phyloP scores from a whole-genome alignment of 1,140 invertebrate genomes.

The Platyscapa corneri region DNA sequence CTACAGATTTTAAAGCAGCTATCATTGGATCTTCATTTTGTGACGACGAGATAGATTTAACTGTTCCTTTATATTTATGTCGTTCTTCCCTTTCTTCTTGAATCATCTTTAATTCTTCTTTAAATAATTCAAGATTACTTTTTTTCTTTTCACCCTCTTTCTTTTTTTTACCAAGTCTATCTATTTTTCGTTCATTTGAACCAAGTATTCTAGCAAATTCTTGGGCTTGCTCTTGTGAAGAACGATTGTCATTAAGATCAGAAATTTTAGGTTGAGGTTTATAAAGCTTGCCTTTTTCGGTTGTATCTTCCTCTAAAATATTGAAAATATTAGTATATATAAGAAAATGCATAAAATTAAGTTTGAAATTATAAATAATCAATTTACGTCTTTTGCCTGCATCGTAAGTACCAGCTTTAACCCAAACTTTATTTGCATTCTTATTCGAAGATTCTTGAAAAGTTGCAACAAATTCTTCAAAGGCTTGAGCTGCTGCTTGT shows the following conservation, averaged over 20 bases:
- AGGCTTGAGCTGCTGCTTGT: slow-evolving; percentile 89
- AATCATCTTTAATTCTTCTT: slow-evolving; percentile 95
- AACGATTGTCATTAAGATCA: slow-evolving; percentile 71
- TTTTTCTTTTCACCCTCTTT: slow-evolving; percentile 93
- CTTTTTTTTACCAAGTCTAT: slow-evolving; percentile 85
- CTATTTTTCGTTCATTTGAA: slow-evolving; percentile 78
- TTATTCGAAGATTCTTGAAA: slow-evolving; percentile 93
- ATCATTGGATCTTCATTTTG: slow-evolving; percentile 71
- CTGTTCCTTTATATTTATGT: slow-evolving; percentile 89
- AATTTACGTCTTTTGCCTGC: slow-evolving; percentile 90
- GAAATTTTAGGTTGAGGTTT: slow-evolving; percentile 90
- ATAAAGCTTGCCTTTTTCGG: slow-evolving; percentile 93
- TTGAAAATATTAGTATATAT: slow-evolving; percentile 36
- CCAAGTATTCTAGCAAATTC: slow-evolving; percentile 83
- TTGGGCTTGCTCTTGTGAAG: slow-evolving; percentile 78
- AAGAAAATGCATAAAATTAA: slow-evolving; percentile 23
- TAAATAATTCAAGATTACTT: slow-evolving; percentile 97
- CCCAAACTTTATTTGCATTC: slow-evolving; percentile 91
- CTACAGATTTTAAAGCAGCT: slow-evolving; percentile 70
- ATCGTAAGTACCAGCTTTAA: slow-evolving; percentile 97
- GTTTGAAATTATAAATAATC: slow-evolving; percentile 21
- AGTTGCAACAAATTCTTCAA: slow-evolving; percentile 97
- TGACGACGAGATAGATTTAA: slow-evolving; percentile 64
- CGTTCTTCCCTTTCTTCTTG: slow-evolving; percentile 98
- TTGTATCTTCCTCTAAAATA: slow-evolving; percentile 86